Base-by-base conservation (phyloP, 2,888 invertebrate genomes). In the Erebia aethiops region DNA sequence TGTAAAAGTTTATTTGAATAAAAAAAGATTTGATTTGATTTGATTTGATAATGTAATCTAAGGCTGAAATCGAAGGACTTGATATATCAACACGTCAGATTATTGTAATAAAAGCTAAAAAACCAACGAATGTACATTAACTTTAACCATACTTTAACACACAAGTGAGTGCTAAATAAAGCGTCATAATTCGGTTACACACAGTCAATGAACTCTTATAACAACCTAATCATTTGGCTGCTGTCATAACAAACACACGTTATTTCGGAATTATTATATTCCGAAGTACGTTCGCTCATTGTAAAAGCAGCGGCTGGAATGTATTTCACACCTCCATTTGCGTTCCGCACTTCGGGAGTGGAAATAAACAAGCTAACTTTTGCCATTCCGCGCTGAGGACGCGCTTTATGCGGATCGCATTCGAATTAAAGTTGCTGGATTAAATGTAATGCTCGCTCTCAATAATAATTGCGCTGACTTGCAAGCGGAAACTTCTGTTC, bases 291-390 rank as follows among this genome's bases (percentile, higher is more conserved):
- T 56, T 43, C 16, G 58, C 10, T 43, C 65, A 71, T 69, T 74
- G 69, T 76, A 65, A 73, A 73, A 60, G 63, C 66, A 51, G 52
- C 46, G 61, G 71, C 67, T 64, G 67, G 71, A 68, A 74, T 73
- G 82, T 80, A 82, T 86, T 85, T 84, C 84, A 80, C 87, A 85
- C 86, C 85, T 84, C 81, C 82, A 81, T 84, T 83, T 83, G 84
- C 84, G 84, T 84, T 81, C 83, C 79, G 81, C 81, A 83, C 83
- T 84, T 84, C 82, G 80, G 81, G 84, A 86, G 84, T 85, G 84
- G 84, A 82, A 84, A 89, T 87, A 89, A 89, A 89, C 89, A 89
- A 87, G 86, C 82, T 81, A 88, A 89, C 88, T 89, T 89, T 87
- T 81, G 82, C 86, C 85, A 87, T 89, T 87, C 79, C 81, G 80